A percentile compares a stretch with the other conserved stretches of the same genome.
phyloP scores from a whole-genome alignment of 2,888 invertebrate genomes.

The Pristionchus maxplancki region DNA sequence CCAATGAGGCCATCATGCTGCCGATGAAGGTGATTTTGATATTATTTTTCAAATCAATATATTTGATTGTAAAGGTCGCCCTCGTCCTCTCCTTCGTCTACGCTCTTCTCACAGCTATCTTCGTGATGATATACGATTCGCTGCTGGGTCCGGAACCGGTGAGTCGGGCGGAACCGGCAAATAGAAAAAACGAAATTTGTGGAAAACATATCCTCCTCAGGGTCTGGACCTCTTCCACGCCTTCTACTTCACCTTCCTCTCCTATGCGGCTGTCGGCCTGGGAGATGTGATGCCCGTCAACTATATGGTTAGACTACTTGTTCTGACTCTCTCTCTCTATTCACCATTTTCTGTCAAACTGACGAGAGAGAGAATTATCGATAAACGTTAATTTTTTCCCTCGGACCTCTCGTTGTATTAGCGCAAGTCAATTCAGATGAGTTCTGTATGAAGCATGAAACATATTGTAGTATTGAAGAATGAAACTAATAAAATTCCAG shows the following conservation, averaged over 20 bases:
- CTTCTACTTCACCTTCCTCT: conserved; percentile 45
- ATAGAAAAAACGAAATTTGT: background rate
- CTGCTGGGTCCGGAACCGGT: conserved; percentile 20
- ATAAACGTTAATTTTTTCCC: too few species aligned
- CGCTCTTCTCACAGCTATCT: background rate
- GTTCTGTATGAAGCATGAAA: background rate
- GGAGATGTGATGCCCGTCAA: conserved; percentile 48
- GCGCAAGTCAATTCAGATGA: too few species aligned
- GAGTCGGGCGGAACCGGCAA: background rate
- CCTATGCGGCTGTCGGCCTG: conserved; percentile 18
- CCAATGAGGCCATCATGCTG: conserved; percentile 9
- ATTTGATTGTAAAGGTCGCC: background rate
- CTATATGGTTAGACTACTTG: background rate
- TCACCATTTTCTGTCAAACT: too few species aligned
- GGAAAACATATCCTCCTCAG: background rate
- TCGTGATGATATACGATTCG: background rate
- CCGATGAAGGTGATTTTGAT: conserved; percentile 14
- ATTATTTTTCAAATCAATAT: background rate
- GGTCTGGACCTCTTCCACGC: conserved; percentile 47
- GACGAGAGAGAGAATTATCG: too few species aligned
- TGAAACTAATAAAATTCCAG: background rate
- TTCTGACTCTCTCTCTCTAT: too few species aligned
- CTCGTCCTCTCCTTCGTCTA: conserved; percentile 21
- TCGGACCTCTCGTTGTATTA: too few species aligned
- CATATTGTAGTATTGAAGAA: background rate